These are phyloP conservation scores for Apis mellifera DNA, from an alignment of 1,140 invertebrate genomes.

Conservation along the genomic window Amel_HAv3.1 CM009933.2:9126001-9126500, in stretches of 20 bases:
- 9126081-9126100: not conserved
- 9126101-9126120: not conserved
- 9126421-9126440: not conserved
- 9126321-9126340: not conserved
- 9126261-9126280: conserved; percentile 19
- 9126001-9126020: no score
- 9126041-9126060: no score
- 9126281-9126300: conserved; percentile 16
- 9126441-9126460: conserved; percentile 5
- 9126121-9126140: not conserved
- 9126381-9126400: conserved; percentile 52
- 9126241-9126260: conserved; percentile 10
- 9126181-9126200: not conserved
- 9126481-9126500: no score
- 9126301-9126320: not conserved
- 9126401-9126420: conserved; percentile 2
- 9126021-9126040: no score
- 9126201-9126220: not conserved
- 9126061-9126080: not conserved
- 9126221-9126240: not conserved
- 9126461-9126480: not conserved
- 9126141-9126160: not conserved
- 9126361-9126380: conserved; percentile 48
- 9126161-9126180: not conserved
- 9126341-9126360: conserved; percentile 6